These are phyloP conservation scores for Mus minutoides DNA, from an alignment of 2,797 vertebrate species.

Conservation along the genomic window DNA sequence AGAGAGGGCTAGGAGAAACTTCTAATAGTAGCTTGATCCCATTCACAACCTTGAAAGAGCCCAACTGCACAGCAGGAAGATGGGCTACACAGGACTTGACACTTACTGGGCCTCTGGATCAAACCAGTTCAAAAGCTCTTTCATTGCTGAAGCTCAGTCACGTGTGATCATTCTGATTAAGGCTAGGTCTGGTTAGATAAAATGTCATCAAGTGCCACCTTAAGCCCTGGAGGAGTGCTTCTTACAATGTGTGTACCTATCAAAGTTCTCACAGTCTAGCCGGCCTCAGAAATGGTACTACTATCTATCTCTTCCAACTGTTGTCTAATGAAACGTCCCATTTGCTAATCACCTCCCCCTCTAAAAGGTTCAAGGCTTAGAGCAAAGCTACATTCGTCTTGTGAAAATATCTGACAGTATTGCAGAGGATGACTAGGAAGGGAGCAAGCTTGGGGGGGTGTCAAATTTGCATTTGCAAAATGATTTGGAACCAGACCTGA, in stretches of 20 bases:
- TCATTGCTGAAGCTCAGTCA: neutral
- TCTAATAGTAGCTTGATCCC: neutral
- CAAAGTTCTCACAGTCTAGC: neutral
- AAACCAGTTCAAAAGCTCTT: neutral
- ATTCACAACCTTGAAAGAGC: neutral
- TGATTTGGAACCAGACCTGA: constrained; percentile 75
- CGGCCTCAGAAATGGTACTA: neutral
- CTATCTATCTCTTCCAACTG: constrained; percentile 19
- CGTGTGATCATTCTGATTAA: neutral
- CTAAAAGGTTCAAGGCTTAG: neutral
- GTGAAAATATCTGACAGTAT: neutral
- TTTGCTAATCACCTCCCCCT: constrained; percentile 48
- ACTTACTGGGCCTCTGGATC: neutral
- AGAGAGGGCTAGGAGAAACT: neutral
- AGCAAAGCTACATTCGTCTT: constrained; percentile 24
- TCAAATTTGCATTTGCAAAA: constrained; percentile 77
- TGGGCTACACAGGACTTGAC: neutral
- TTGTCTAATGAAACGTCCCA: neutral
- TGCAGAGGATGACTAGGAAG: neutral
- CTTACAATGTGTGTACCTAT: neutral
- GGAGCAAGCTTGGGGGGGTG: constrained; percentile 41
- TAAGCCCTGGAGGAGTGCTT: neutral
- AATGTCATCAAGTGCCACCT: neutral
- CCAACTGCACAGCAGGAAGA: neutral
- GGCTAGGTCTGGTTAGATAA: neutral